Percentiles rank a stretch among this genome's conserved stretches.
Evolutionary conservation across 2,113 vertebrate species (phyloP).

Genomic region (Melierax canorus): DNA sequence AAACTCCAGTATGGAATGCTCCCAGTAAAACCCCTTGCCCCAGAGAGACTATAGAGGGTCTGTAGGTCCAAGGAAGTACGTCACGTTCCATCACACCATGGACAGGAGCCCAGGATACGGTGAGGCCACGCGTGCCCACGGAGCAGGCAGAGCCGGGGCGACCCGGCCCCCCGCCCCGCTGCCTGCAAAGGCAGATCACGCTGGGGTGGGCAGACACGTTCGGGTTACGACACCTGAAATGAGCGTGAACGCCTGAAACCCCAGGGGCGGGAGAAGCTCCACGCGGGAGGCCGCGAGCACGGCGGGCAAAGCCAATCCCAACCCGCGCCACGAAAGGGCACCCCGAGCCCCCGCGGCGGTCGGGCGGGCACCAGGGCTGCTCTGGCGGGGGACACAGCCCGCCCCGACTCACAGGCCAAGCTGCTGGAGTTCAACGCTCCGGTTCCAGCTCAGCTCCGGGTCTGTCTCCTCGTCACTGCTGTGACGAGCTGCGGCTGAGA

Average conservation of each 20-base stretch:
- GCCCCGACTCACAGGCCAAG: background rate
- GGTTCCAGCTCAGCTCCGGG: too few relatives aligned
- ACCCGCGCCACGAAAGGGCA: rapidly evolving
- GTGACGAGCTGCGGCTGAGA: background rate
- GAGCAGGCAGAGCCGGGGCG: background rate
- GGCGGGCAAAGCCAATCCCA: too few relatives aligned
- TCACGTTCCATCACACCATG: rapidly evolving
- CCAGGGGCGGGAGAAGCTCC: background rate
- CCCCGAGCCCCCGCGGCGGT: background rate
- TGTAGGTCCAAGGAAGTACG: rapidly evolving
- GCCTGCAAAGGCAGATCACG: background rate
- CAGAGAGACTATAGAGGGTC: rapidly evolving
- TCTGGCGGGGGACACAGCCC: background rate
- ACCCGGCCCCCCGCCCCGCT: too few relatives aligned
- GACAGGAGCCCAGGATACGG: background rate
- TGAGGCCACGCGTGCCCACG: rapidly evolving
- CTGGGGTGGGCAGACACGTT: background rate
- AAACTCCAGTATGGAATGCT: background rate
- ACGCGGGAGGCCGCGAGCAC: rapidly evolving
- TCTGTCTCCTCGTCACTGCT: background rate
- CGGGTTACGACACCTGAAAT: too few relatives aligned
- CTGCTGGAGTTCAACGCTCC: background rate
- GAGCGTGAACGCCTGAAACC: background rate
- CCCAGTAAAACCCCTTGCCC: background rate
- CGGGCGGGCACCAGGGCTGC: background rate